phyloP scores from a whole-genome alignment of 2,888 invertebrate species.

The Spodoptera littoralis region DNA sequence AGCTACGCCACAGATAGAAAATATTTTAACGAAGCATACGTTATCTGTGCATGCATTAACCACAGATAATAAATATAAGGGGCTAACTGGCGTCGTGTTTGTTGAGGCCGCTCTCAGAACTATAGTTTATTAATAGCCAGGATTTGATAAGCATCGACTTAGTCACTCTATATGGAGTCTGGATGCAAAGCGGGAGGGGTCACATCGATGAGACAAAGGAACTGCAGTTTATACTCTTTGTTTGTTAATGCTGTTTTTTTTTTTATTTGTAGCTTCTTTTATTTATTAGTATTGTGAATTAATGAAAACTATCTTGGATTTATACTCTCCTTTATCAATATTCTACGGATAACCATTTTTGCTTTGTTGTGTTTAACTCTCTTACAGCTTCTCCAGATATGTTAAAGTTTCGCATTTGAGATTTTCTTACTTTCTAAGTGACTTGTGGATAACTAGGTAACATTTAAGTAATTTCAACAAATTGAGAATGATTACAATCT shows the following conservation, averaged over 20 bases:
- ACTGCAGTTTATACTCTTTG: conserved; percentile 15
- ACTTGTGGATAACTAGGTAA: no score
- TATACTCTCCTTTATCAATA: no score
- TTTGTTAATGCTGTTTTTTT: conserved; percentile 1
- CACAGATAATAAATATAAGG: conserved; percentile 55
- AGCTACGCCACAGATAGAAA: conserved; percentile 33
- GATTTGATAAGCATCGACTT: conserved; percentile 58
- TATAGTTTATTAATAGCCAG: conserved; percentile 48
- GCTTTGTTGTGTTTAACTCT: no score
- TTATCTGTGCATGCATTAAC: conserved; percentile 56
- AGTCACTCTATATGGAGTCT: conserved; percentile 48
- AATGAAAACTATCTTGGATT: no score
- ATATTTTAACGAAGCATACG: conserved; percentile 45
- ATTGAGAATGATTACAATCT: no score
- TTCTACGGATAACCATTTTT: no score
- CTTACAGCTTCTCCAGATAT: no score
- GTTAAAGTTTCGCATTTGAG: no score
- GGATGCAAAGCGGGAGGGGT: conserved; percentile 18
- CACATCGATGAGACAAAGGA: conserved; percentile 46
- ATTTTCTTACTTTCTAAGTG: no score
- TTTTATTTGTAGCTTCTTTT: background rate
- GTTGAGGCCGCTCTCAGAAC: conserved; percentile 54
- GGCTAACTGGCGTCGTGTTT: conserved; percentile 45
- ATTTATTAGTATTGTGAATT: no score
- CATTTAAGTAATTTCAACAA: no score